These are phyloP conservation scores for Amblyopsis rosae DNA, from an alignment of 2,113 vertebrate species.

Conservation along the genomic window DNA sequence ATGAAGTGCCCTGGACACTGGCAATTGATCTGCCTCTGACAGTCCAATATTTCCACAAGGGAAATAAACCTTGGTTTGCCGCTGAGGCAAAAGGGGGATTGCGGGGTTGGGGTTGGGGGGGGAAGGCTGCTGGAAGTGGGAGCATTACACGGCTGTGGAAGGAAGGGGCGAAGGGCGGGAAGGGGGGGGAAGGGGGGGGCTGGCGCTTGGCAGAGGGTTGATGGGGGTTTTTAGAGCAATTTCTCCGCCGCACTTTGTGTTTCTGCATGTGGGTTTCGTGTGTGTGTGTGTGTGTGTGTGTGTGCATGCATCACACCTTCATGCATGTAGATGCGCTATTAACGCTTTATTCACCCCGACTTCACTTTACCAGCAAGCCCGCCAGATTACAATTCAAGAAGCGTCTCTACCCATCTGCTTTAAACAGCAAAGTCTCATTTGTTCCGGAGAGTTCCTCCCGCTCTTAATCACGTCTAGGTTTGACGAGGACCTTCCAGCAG, in stretches of 20 bases:
- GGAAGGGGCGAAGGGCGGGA: constrained; percentile 1
- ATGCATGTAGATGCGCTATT: constrained; percentile 13
- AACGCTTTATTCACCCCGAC: constrained; percentile 30
- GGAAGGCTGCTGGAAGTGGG: constrained; percentile 22
- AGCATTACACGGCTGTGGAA: not conserved
- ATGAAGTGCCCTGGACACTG: constrained; percentile 79
- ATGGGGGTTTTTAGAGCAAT: not conserved
- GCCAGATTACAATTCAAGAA: constrained; percentile 47
- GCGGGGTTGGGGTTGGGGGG: constrained; percentile 6
- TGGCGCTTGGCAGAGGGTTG: constrained; percentile 10
- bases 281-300: constrained; percentile 7
- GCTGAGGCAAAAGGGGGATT: constrained; percentile 44
- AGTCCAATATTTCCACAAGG: constrained; percentile 81
- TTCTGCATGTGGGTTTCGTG: constrained; percentile 11
- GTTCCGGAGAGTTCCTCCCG: constrained; percentile 27
- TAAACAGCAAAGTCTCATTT: constrained; percentile 43
- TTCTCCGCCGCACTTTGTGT: constrained; percentile 24
- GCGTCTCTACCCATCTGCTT: constrained; percentile 37
- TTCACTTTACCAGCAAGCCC: constrained; percentile 18
- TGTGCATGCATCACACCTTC: not conserved
- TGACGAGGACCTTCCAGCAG: constrained; percentile 54
- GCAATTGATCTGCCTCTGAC: constrained; percentile 82
- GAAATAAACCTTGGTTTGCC: constrained; percentile 76
- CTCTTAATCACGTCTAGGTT: constrained; percentile 55
- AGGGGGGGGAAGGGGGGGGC: constrained; percentile 15